phyloP scores from a whole-genome alignment of 2,113 vertebrate species.

The Nothocercus nigrocapillus region DNA sequence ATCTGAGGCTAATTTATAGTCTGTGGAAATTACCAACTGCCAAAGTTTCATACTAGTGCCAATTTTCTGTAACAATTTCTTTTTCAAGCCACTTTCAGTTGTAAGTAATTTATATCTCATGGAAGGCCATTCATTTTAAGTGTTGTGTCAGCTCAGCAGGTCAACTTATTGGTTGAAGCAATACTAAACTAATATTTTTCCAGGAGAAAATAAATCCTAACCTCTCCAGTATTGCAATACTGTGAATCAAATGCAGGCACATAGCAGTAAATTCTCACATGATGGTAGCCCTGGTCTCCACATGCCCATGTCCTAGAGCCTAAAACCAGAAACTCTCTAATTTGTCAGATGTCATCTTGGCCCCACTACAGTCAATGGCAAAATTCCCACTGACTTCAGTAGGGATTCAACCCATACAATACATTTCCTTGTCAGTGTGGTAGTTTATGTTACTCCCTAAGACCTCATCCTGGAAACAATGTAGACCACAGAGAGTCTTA shows the following conservation, averaged over 20 bases:
- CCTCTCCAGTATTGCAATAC: not conserved
- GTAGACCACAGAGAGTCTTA: not conserved
- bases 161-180: not conserved
- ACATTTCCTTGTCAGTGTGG: not conserved
- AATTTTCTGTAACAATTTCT: conserved; percentile 26
- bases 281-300: not conserved
- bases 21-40: not conserved
- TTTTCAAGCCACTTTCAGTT: not conserved
- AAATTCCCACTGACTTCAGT: not conserved
- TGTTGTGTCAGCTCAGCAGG: not conserved
- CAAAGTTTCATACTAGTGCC: not conserved
- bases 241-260: not conserved
- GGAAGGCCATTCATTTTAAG: conserved; percentile 13
- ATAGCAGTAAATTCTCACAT: conserved; percentile 15
- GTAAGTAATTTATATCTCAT: not conserved
- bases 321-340: not conserved
- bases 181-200: conserved; percentile 9
- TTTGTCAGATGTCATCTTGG: not conserved
- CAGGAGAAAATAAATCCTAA: conserved; percentile 9
- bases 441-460: not conserved
- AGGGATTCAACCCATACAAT: not conserved
- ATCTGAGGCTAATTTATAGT: conserved; percentile 15
- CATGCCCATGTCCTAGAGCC: rapidly evolving
- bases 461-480: rapidly evolving
- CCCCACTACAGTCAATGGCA: not conserved